Evolutionary conservation across 2,888 invertebrate genomes (phyloP), one percentile per base, ranked within the genome.

Genomic region (Apotomis turbidana): DNA sequence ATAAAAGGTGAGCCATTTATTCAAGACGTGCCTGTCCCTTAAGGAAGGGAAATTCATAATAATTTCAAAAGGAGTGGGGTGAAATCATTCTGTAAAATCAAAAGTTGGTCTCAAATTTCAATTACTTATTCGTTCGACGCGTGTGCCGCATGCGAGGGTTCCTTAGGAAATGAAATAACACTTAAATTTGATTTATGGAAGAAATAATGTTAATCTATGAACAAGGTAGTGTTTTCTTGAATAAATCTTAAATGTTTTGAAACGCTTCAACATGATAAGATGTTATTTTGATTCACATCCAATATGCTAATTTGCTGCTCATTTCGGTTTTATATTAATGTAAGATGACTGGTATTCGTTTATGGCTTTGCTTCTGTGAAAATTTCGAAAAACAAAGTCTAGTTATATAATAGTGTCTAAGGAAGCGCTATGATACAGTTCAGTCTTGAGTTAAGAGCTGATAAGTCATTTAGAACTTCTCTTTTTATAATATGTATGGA

Each of bases 71-170:
- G 82, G 82, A 85, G 79, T 80, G 80, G 89, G 90, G 88, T 84
- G 89, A 85, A 88, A 86, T 87, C 85, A 88, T 90, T 88, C 83
- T 84, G 85, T 87, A 87, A 91, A 93, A 93, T 92, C 91, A 89
- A 91, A 93, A 93, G 91, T 93, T 92, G 87, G 86, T 90, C 91
- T 90, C 87, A 87, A 88, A 91, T 91, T 93, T 93, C 93, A 93
- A 93, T 93, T 93, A 93, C 90, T 91, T 90, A 90, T 89, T 91
- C 90, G 90, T 87, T 85, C 89, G 88, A 91, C 88, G 91, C 91
- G 90, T 91, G 91, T 89, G 88, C 89, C 87, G 88, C 86, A 86
- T 86, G 84, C 85, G 84, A 83, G 87, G 85, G 84, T 83, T 80
- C 85, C 78, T 78, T 82, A 90, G 93, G 93, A 93, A 93, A 93